Percentiles rank a stretch among this genome's conserved stretches.
Evolutionary conservation across 2,888 invertebrate species (phyloP).

Genomic region (Steinernema carpocapsae): DNA sequence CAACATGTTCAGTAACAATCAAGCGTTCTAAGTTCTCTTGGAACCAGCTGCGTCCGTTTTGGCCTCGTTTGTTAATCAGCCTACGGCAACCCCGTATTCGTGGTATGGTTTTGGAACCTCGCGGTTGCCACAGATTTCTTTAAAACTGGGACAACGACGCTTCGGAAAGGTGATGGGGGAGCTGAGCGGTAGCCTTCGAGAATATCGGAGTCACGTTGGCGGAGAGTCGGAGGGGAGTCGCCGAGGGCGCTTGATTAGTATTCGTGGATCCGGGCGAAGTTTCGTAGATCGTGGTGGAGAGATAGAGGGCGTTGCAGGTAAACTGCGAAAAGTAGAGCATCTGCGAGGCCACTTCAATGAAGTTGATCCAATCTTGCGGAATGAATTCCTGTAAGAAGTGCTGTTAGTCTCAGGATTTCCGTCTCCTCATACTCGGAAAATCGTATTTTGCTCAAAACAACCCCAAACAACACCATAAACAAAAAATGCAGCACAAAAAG

Average conservation of each 20-base stretch:
- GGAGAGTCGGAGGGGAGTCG: slow-evolving; percentile 6
- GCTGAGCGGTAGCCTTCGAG: not conserved
- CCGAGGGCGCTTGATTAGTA: slow-evolving; percentile 37
- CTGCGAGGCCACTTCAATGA: slow-evolving; percentile 49
- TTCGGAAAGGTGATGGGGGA: not conserved
- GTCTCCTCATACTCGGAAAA: too few relatives aligned
- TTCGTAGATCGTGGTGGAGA: slow-evolving; percentile 67
- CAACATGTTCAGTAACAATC: too few relatives aligned
- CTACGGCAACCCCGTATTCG: too few relatives aligned
- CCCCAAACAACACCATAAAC: slow-evolving; percentile 43
- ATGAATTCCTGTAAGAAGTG: slow-evolving; percentile 38
- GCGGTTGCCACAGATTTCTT: too few relatives aligned
- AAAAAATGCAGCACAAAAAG: not conserved
- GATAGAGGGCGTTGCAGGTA: slow-evolving; percentile 66
- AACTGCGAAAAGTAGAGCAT: slow-evolving; percentile 66
- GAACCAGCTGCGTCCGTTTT: too few relatives aligned
- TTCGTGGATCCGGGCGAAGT: slow-evolving; percentile 48
- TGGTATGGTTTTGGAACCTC: too few relatives aligned
- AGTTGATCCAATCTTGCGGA: slow-evolving; percentile 40
- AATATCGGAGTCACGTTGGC: not conserved
- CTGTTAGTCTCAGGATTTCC: not conserved
- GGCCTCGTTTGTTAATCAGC: too few relatives aligned
- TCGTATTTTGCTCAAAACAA: slow-evolving; percentile 9
- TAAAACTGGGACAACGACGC: too few relatives aligned
- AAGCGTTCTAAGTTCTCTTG: too few relatives aligned